phyloP scores from a whole-genome alignment of 2,888 invertebrate genomes.

The Bimastos eiseni region DNA sequence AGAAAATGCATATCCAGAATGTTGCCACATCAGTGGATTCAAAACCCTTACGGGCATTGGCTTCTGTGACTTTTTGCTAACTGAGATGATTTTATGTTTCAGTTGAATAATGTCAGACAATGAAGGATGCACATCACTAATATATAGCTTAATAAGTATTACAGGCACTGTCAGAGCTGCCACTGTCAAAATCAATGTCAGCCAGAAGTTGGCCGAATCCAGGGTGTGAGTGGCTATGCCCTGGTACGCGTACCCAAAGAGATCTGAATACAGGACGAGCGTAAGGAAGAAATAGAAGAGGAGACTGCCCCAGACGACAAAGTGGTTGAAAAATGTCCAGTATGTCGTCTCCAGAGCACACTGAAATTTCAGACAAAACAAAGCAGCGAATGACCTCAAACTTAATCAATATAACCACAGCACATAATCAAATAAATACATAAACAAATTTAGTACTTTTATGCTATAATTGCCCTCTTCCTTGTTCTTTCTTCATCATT shows the following conservation, averaged over 20 bases:
- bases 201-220: slow-evolving; percentile 78
- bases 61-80: slow-evolving; percentile 42
- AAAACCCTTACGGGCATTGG: background rate
- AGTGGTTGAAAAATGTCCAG: slow-evolving; percentile 96
- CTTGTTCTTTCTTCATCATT: no score
- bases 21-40: background rate
- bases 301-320: slow-evolving; percentile 95
- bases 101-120: slow-evolving; percentile 87
- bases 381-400: background rate
- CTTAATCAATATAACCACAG: background rate
- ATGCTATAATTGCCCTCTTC: no score
- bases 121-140: slow-evolving; percentile 74
- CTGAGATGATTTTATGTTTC: slow-evolving; percentile 68
- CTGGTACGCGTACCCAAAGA: slow-evolving; percentile 64
- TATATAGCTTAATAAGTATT: background rate
- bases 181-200: slow-evolving; percentile 67
- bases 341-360: slow-evolving; percentile 96
- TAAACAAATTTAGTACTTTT: background rate
- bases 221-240: slow-evolving; percentile 48
- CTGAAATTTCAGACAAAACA: slow-evolving; percentile 65
- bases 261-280: slow-evolving; percentile 86
- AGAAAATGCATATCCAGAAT: slow-evolving; percentile 88
- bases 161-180: background rate
- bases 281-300: slow-evolving; percentile 91
- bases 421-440: background rate